Evolutionary conservation across 1,140 invertebrate genomes (phyloP).

Genomic region (Cyrtorhinus lividipennis): DNA sequence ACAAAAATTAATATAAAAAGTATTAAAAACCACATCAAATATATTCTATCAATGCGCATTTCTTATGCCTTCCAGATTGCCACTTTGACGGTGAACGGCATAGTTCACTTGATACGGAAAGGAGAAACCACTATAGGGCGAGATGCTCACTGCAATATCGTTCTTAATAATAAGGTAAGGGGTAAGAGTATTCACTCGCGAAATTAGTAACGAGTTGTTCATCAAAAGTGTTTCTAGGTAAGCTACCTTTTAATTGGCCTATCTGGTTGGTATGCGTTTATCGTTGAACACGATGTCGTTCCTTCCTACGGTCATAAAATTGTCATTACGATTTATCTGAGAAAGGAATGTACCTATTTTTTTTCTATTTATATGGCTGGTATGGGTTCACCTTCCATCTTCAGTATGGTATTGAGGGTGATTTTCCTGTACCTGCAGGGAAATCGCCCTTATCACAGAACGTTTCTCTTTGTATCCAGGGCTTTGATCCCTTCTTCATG

Average conservation of each 20-base stretch:
- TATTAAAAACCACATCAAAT: no score
- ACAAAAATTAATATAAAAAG: no score
- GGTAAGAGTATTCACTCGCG: not conserved
- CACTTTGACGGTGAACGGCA: slow-evolving; percentile 7
- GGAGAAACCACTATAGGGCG: slow-evolving; percentile 18
- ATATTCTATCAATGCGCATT: no score
- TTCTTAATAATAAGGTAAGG: slow-evolving; percentile 88
- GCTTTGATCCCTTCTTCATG: no score
- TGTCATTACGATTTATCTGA: not conserved
- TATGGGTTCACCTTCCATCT: no score
- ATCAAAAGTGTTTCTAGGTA: not conserved
- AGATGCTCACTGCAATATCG: slow-evolving; percentile 14
- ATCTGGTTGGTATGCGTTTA: not conserved
- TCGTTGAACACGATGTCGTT: no score
- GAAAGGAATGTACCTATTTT: no score
- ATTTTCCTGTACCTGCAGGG: no score
- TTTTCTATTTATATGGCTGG: no score
- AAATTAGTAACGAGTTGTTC: not conserved
- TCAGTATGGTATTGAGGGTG: no score
- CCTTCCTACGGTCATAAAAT: not conserved
- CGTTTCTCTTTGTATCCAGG: no score
- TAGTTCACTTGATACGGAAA: slow-evolving; percentile 12
- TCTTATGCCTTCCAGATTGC: slow-evolving; percentile 11
- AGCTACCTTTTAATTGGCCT: not conserved
- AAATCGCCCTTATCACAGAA: no score